These are phyloP conservation scores for Zonotrichia albicollis DNA, from an alignment of 2,797 vertebrate species.

Conservation along the genomic window DNA sequence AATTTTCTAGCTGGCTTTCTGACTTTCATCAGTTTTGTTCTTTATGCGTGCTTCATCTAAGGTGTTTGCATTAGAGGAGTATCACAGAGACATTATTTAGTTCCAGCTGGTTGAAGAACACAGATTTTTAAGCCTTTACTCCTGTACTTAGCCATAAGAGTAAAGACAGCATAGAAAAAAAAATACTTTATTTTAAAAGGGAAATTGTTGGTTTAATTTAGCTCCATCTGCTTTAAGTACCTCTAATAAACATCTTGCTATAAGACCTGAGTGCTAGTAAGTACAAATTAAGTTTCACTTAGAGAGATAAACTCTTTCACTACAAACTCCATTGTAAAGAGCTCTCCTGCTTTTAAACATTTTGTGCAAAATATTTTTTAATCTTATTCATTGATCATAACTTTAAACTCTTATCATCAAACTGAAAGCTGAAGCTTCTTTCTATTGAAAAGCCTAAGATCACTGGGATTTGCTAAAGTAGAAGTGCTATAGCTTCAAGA, in stretches of 20 bases:
- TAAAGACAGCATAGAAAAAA: neutral
- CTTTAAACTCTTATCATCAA: neutral
- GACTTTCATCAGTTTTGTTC: neutral
- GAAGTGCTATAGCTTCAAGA: neutral
- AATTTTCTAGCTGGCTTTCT: neutral
- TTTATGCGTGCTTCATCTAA: neutral
- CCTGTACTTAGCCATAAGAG: accelerated
- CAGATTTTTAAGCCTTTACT: neutral
- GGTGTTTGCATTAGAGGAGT: neutral
- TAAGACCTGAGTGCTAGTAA: neutral
- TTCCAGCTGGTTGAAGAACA: neutral
- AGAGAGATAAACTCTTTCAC: neutral
- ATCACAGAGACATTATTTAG: neutral
- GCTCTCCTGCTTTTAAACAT: neutral
- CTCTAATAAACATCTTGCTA: neutral
- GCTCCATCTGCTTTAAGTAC: neutral
- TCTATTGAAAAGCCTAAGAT: neutral
- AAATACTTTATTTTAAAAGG: neutral
- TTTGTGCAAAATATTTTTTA: neutral
- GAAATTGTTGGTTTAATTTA: neutral
- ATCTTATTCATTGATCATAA: neutral
- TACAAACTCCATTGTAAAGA: neutral
- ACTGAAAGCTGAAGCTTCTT: neutral
- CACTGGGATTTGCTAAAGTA: neutral
- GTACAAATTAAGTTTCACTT: neutral